Conservation (phyloP, 2,797 vertebrate species). For the Melanotaenia maccullochi region DNA sequence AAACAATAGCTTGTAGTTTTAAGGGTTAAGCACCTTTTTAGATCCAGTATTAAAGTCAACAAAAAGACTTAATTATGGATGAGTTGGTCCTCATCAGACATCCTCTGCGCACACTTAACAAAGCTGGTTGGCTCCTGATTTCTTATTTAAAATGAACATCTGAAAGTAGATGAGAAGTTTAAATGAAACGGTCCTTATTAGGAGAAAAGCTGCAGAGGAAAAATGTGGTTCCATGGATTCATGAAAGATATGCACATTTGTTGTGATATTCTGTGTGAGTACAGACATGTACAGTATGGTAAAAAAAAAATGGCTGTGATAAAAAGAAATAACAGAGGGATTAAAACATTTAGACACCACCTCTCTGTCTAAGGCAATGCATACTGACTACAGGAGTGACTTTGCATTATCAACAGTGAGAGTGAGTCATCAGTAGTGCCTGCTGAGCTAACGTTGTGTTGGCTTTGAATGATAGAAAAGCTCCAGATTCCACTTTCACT, state of each 20-base stretch:
- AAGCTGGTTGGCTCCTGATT: background rate
- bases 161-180: background rate
- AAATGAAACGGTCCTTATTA: background rate
- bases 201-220: background rate
- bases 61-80: background rate
- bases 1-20: too few species aligned
- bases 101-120: background rate
- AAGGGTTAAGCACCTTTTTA: too few species aligned
- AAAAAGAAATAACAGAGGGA: background rate
- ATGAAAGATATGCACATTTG: background rate
- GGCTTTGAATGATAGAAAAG: conserved; percentile 46
- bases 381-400: conserved; percentile 48
- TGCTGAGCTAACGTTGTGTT: conserved; percentile 49
- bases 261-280: background rate
- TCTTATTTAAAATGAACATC: background rate
- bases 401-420: conserved; percentile 61
- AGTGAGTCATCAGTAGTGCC: conserved; percentile 61
- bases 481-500: conserved; percentile 17
- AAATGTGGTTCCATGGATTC: background rate
- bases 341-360: background rate
- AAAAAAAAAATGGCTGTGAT: background rate
- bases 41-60: background rate
- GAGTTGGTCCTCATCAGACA: background rate
- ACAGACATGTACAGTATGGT: background rate
- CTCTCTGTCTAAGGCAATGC: conserved; percentile 3